Conservation (phyloP, 2,113 vertebrate species). For the Mustela lutreola region DNA sequence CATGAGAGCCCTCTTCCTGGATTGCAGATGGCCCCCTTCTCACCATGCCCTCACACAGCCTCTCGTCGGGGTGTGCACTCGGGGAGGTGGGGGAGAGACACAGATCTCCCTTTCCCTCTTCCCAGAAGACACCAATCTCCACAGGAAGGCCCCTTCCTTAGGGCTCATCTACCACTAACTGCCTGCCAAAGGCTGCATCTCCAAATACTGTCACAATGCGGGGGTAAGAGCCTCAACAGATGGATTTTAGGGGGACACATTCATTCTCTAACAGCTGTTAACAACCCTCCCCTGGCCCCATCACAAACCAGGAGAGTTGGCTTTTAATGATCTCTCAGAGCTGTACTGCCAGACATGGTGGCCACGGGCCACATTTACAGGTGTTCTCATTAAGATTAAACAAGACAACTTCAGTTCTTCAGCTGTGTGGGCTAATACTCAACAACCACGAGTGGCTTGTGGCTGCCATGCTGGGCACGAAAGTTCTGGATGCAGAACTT, state of each 20-base stretch:
- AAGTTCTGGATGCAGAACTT: accelerated
- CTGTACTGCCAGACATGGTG: too few relatives aligned
- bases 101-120: neutral
- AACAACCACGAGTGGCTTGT: accelerated
- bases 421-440: neutral
- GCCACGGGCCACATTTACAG: too few relatives aligned
- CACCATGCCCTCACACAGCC: accelerated
- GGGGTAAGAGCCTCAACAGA: neutral
- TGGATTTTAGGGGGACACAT: neutral
- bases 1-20: neutral
- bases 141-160: neutral
- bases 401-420: neutral
- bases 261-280: neutral
- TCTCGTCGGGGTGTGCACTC: neutral
- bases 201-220: neutral
- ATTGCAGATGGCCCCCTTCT: neutral
- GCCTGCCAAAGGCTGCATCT: neutral
- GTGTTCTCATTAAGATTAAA: neutral
- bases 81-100: neutral
- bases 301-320: neutral
- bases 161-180: neutral
- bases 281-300: accelerated
- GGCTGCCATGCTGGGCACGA: accelerated
- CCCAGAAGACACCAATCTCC: neutral
- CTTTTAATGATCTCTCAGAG: slow-evolving; percentile 14